These are phyloP conservation scores for Eilema sororculum DNA, from an alignment of 2,888 invertebrate species.

Conservation along the genomic window DNA sequence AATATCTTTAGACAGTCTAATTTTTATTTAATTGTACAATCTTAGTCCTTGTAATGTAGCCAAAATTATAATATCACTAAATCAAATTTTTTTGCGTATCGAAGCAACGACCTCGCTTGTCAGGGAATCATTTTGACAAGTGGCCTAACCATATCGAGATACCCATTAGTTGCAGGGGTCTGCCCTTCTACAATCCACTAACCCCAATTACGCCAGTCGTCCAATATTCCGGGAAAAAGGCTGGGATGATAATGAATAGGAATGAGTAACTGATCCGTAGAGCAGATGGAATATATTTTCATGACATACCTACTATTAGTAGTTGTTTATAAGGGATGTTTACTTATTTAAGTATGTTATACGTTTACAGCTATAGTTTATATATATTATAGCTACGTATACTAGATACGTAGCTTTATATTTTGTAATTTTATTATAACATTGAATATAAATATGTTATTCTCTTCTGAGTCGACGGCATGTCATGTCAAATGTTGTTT, in stretches of 20 bases:
- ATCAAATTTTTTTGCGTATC: background rate
- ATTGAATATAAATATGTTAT: too few relatives aligned
- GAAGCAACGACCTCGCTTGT: background rate
- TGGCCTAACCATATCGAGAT: conserved; percentile 19
- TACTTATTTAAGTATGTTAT: too few relatives aligned
- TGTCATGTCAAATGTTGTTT: too few relatives aligned
- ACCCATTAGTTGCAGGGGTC: conserved; percentile 26
- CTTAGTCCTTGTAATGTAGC: background rate
- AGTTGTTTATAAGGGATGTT: background rate
- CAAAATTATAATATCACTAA: background rate
- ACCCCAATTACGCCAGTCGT: conserved; percentile 23
- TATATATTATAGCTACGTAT: too few relatives aligned
- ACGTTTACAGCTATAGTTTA: too few relatives aligned
- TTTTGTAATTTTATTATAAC: too few relatives aligned
- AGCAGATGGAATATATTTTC: background rate
- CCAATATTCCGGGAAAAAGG: conserved; percentile 18
- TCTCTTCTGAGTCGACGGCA: too few relatives aligned
- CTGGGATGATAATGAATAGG: conserved; percentile 17
- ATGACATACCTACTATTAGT: background rate
- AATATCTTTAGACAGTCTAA: too few relatives aligned
- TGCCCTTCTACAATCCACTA: conserved; percentile 23
- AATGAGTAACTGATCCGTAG: conserved; percentile 13
- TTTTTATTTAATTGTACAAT: background rate
- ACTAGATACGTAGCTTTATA: too few relatives aligned
- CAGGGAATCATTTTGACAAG: conserved; percentile 22